phyloP scores from a whole-genome alignment of 2,113 vertebrate genomes.

The Nannospalax galili region DNA sequence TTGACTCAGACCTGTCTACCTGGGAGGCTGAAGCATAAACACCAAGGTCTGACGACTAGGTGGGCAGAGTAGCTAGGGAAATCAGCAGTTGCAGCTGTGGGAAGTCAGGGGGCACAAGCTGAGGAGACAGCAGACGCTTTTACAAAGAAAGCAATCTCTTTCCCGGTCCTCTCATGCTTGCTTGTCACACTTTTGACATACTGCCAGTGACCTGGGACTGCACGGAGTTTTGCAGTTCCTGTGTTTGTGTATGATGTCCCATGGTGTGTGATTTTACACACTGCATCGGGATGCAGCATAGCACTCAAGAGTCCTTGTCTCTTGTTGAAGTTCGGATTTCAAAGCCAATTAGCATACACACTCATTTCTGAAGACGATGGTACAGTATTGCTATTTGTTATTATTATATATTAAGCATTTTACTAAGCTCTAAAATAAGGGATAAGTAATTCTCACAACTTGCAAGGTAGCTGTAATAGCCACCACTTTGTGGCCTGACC shows the following conservation, averaged over 20 bases:
- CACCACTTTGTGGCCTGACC: not conserved
- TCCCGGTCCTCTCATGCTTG: not conserved
- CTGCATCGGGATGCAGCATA: not conserved
- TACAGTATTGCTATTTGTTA: not conserved
- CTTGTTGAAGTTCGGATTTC: not conserved
- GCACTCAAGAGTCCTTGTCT: not conserved
- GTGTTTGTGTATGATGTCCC: not conserved
- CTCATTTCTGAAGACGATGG: not conserved
- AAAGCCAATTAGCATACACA: not conserved
- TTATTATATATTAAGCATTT: not conserved
- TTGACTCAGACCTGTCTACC: not conserved
- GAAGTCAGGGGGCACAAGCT: not conserved
- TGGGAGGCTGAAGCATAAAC: not conserved
- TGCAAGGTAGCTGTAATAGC: not conserved
- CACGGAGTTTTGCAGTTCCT: conserved; percentile 37
- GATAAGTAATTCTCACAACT: not conserved
- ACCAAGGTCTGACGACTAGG: not conserved
- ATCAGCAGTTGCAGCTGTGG: not conserved
- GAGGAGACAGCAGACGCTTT: not conserved
- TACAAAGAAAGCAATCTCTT: not conserved
- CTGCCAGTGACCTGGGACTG: conserved; percentile 21
- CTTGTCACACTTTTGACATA: conserved; percentile 44
- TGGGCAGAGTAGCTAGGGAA: not conserved
- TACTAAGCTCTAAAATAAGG: conserved; percentile 5
- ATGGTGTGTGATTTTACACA: not conserved